Base-by-base conservation (phyloP, 2,888 invertebrate species). In the Drosophila neonasuta region DNA sequence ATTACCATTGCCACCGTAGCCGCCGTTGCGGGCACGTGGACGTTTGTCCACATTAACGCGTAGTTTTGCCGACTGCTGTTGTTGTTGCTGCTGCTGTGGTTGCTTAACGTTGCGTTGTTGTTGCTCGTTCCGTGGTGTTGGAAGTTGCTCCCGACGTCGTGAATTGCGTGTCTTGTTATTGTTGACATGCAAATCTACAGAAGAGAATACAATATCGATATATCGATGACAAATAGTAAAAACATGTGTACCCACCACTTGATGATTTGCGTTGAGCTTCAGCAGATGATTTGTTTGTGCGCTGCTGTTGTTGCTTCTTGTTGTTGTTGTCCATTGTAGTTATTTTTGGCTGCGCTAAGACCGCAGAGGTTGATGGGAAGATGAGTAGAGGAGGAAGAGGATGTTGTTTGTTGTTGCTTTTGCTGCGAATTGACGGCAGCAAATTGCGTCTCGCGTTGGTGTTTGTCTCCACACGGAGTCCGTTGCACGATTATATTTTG, bases 231-330 rank as follows among this genome's bases (percentile, higher is more conserved):
- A 29, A 29, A 45, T 34, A 52, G 32, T 39, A 1, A 24, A 24
- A 24, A 1, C 1, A 24, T 8, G 3, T 7, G 15, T 41, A 9
- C 95, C 52, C 42, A 86, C 88, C 86, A 72, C 74, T 83, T 17
- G 86, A 83, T 17, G 86, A 83, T 74, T 89, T 88, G 48, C 89
- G 84, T 65, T 71, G 81, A 87, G 93, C 92, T 91, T 96, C 96
- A 95, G 93, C 92, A 92, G 82, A 95, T 92, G 94, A 91, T 91
- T 94, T 93, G 92, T 93, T 92, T 91, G 94, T 94, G 91, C 92
- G 93, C 90, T 93, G 81, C 58, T 95, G 96, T 91, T 95, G 95
- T 92, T 96, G 95, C 76, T 80, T 77, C 70, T 65, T 95, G 80
- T 73, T 77, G 74, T 74, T 77, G 79, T 74, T 86, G 69, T 87